A percentile compares a stretch with the other conserved stretches of the same genome.
phyloP scores from a whole-genome alignment of 37 sponge, comb jelly and placozoan genomes.

The Ephydatia muelleri region DNA sequence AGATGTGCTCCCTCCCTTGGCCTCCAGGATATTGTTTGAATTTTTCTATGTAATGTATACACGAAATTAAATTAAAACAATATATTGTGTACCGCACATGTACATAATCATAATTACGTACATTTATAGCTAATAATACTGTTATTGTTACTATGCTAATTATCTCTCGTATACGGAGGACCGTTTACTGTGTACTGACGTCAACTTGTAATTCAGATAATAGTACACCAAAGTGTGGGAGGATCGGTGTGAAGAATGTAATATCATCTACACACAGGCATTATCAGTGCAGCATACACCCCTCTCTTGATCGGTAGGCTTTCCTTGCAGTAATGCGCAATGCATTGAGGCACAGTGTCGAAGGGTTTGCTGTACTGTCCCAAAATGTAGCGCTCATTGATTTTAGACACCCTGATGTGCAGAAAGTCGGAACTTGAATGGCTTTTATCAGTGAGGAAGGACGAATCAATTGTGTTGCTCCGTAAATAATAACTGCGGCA shows the following conservation, averaged over 20 bases:
- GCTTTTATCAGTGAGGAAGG: not conserved
- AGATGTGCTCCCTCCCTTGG: no score
- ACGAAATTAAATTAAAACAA: no score
- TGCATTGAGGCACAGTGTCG: constrained; percentile 17
- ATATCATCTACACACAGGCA: constrained; percentile 14
- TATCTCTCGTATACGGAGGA: no score
- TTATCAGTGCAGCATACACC: constrained; percentile 11
- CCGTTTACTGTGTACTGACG: not conserved
- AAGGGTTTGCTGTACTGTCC: constrained; percentile 68
- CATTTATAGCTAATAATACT: no score
- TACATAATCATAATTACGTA: no score
- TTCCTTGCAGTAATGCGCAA: constrained; percentile 44
- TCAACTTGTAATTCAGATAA: not conserved
- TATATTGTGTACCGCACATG: no score
- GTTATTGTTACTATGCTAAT: no score
- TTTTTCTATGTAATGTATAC: no score
- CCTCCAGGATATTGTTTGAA: no score
- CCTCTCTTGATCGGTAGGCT: constrained; percentile 38
- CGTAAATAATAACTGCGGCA: not conserved
- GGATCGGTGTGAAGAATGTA: not conserved
- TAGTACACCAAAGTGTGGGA: not conserved
- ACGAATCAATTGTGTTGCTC: not conserved
- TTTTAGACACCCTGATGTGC: constrained; percentile 35
- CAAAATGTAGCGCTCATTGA: constrained; percentile 39
- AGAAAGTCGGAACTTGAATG: constrained; percentile 6